Evolutionary conservation across 2,888 invertebrate species (phyloP), one percentile per base, ranked within the genome.

Genomic region (Nycteola revayana): DNA sequence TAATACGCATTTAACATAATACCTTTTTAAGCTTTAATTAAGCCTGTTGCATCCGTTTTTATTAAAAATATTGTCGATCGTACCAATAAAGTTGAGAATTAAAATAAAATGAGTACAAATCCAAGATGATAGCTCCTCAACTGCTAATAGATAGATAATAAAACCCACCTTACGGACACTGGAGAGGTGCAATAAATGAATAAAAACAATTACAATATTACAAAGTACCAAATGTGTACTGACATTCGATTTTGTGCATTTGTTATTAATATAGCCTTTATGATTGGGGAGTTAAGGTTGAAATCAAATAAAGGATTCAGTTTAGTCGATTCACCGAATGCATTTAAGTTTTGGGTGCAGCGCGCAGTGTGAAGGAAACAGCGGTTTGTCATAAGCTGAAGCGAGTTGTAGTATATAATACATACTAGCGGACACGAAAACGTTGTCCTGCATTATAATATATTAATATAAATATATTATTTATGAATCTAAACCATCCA

Each of bases 101-200:
- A 65, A 69, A 71, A 76, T 82, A 80, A 77, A 79, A 80, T 80
- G 75, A 73, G 75, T 76, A 76, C 67, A 71, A 73, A 70, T 66
- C 61, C 65, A 59, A 76, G 75, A 72, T 73, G 71, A 77, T 77
- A 75, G 71, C 60, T 63, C 67, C 56, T 56, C 43, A 45, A 32
- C 49, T 60, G 70, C 72, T 82, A 76, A 79, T 73, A 79, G 73
- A 75, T 50, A 54, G 60, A 50, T 69, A 54, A 75, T 81, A 73
- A 74, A 64, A 69, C 73, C 75, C 79, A 78, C 80, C 79, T 77
- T 73, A 70, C 68, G 66, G 64, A 55, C 53, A 68, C 53, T 71
- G 69, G 73, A 73, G 71, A 62, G 66, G 52, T 53, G 71, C 65
- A 68, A 81, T 85, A 84, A 84, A 85, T 78, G 79, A 75, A 84